phyloP scores from a whole-genome alignment of 2,888 invertebrate genomes.

The Conistra vaccinii region DNA sequence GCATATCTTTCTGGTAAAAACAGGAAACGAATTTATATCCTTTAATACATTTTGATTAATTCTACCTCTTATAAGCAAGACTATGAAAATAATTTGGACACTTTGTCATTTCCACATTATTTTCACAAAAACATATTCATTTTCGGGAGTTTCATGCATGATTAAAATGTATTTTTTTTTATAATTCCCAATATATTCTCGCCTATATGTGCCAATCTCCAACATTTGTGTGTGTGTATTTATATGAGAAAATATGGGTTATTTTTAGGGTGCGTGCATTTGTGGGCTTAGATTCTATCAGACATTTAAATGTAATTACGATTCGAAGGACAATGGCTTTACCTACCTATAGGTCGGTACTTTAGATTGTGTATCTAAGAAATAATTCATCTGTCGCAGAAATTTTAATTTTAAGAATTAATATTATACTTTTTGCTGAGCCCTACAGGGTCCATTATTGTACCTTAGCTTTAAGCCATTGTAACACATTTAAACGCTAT shows the following conservation, averaged over 20 bases:
- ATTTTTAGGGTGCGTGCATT: neutral
- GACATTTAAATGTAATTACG: neutral
- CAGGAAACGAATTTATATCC: neutral
- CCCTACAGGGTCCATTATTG: no score
- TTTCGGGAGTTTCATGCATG: conserved; percentile 18
- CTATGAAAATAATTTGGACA: conserved; percentile 29
- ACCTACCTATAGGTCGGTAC: no score
- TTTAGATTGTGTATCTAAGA: neutral
- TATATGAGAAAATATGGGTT: neutral
- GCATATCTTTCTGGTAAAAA: neutral
- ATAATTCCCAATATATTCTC: neutral
- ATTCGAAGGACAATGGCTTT: neutral
- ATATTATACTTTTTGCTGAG: no score
- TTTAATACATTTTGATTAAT: conserved; percentile 27
- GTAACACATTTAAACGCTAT: no score
- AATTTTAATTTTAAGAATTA: neutral
- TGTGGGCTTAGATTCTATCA: neutral
- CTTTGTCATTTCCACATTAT: conserved; percentile 37
- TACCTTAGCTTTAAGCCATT: no score
- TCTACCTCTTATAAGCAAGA: conserved; percentile 17
- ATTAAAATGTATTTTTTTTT: neutral
- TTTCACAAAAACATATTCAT: conserved; percentile 16
- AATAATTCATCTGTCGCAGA: neutral
- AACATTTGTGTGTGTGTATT: no score
- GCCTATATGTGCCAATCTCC: no score